Percentiles rank a stretch among this genome's conserved stretches.
phyloP scores from a whole-genome alignment of 1,140 invertebrate species.

The Drosophila hydei region DNA sequence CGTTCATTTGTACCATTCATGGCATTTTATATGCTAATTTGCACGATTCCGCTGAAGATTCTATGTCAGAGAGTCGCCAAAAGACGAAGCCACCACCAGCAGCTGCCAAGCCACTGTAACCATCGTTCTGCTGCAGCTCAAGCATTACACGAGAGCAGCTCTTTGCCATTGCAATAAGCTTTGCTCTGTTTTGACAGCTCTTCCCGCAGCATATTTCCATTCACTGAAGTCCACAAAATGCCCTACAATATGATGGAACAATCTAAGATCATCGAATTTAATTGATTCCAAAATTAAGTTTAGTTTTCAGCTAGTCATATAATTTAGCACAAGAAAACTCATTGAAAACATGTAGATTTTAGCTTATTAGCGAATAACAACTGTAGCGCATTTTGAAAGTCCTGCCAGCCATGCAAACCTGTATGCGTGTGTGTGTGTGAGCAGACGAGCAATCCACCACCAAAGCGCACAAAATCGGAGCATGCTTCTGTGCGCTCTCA shows the following conservation, averaged over 20 bases:
- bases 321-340: no score
- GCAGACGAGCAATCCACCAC: slow-evolving; percentile 51
- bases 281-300: no score
- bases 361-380: no score
- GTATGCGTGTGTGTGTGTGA: no score
- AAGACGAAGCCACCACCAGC: slow-evolving; percentile 58
- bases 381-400: slow-evolving; percentile 55
- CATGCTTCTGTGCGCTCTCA: slow-evolving; percentile 22
- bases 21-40: slow-evolving; percentile 82
- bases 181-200: slow-evolving; percentile 58
- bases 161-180: slow-evolving; percentile 15
- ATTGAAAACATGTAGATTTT: no score
- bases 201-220: no score
- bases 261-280: no score
- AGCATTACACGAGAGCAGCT: slow-evolving; percentile 55
- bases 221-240: no score
- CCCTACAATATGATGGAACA: no score
- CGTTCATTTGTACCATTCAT: slow-evolving; percentile 57
- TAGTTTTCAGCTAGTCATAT: no score
- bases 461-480: slow-evolving; percentile 32
- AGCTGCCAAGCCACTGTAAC: slow-evolving; percentile 20
- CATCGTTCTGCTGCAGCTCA: slow-evolving; percentile 42
- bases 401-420: slow-evolving; percentile 26
- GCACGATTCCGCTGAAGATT: slow-evolving; percentile 58
- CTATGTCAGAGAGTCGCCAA: slow-evolving; percentile 25